Evolutionary conservation across 2,113 vertebrate genomes (phyloP).

Genomic region (Capreolus pygargus): DNA sequence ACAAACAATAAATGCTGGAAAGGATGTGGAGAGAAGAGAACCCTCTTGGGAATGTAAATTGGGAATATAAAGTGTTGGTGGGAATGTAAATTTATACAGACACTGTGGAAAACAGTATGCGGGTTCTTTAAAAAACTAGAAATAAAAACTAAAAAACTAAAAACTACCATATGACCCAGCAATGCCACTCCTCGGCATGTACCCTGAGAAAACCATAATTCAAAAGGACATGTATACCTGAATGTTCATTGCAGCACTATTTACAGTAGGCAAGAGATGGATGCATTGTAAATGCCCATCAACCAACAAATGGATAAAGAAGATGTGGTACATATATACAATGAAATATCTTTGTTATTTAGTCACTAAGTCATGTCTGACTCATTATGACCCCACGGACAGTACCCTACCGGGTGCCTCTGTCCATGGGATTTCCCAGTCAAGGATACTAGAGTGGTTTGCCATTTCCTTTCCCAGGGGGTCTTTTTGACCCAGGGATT

Average conservation of each 20-base stretch:
- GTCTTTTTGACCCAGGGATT: background rate
- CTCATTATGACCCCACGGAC: background rate
- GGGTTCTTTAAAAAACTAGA: background rate
- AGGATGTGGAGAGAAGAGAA: background rate
- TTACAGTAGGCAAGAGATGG: background rate
- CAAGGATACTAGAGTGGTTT: background rate
- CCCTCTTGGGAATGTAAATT: background rate
- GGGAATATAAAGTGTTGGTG: background rate
- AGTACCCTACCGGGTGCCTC: background rate
- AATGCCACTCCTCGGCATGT: background rate
- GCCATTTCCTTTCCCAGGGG: background rate
- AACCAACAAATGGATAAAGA: background rate
- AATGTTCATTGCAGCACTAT: background rate
- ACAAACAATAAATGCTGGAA: background rate
- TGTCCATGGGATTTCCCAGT: background rate
- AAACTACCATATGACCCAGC: background rate
- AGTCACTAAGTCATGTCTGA: background rate
- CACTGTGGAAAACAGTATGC: background rate
- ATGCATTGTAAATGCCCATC: background rate
- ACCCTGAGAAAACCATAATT: background rate
- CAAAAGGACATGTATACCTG: fast-evolving
- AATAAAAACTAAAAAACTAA: background rate
- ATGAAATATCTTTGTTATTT: background rate
- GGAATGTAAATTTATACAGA: background rate
- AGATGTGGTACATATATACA: background rate